Evolutionary conservation across 2,888 invertebrate genomes (phyloP).

Genomic region (Drosophila testacea): DNA sequence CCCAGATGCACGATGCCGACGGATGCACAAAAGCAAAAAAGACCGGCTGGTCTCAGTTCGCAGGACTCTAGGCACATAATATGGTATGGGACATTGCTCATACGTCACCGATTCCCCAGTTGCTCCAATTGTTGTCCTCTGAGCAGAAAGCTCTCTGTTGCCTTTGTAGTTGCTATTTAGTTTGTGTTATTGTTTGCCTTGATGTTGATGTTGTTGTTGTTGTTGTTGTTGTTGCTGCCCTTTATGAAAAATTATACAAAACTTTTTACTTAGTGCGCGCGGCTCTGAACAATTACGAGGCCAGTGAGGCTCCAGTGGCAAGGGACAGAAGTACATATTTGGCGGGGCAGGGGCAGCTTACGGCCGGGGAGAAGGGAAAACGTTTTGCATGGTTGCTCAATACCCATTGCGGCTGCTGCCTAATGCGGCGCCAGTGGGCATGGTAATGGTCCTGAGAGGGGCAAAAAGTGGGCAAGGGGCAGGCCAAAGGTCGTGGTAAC

Average conservation of each 20-base stretch:
- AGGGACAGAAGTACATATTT: not conserved
- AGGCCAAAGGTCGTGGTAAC: slow-evolving; percentile 7
- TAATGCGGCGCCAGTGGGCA: slow-evolving; percentile 10
- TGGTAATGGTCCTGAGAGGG: not conserved
- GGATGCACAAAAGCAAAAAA: slow-evolving; percentile 12
- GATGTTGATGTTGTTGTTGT: slow-evolving; percentile 24
- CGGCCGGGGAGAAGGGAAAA: slow-evolving; percentile 2
- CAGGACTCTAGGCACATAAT: slow-evolving; percentile 46
- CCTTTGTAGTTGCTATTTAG: slow-evolving; percentile 43
- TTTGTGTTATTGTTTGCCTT: slow-evolving; percentile 46
- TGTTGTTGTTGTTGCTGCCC: slow-evolving; percentile 29
- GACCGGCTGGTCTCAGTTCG: slow-evolving; percentile 11
- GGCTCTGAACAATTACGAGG: slow-evolving; percentile 68
- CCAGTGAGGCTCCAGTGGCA: slow-evolving; percentile 29
- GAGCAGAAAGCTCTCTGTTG: slow-evolving; percentile 25
- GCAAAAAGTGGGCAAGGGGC: not conserved
- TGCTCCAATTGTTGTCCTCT: slow-evolving; percentile 50
- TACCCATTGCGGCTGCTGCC: slow-evolving; percentile 36
- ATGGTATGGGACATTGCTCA: slow-evolving; percentile 49
- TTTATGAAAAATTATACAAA: slow-evolving; percentile 76
- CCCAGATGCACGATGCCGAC: slow-evolving; percentile 1
- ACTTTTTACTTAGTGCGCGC: slow-evolving; percentile 74
- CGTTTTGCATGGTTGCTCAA: slow-evolving; percentile 40
- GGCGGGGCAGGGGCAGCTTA: not conserved
- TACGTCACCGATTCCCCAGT: slow-evolving; percentile 68